Base-by-base conservation (phyloP, 2,113 vertebrate species). In the Herpailurus yagouaroundi region DNA sequence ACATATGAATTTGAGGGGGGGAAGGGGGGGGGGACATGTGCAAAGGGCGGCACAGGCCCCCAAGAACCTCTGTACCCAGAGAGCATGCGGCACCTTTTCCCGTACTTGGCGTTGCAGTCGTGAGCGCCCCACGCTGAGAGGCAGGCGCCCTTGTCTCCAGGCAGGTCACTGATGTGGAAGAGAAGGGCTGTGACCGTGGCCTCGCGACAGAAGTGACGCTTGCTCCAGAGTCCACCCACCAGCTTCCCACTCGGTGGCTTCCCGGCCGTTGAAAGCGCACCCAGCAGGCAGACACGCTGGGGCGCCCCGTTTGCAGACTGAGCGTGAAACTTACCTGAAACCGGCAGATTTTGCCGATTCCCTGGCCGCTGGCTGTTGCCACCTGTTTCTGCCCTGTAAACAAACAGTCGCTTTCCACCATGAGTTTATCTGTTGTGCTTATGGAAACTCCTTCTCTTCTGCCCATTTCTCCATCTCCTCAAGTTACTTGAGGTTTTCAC, bases 141-240 rank as follows among this genome's bases (percentile, higher is more conserved):
- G 0, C 10, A 50, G 13, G 14, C 23, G 10, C 18, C 11, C 23
- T 23, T 1, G 3, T 7, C 14, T 36, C 25, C 71, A 16, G 5
- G 10, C 7, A 0, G 21, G 2, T 33, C 15, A 0, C 36, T 23
- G 45, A 7, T 3, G 18, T 64, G 27, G 97, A 23, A 25, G 36
- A 74, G 41, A 45, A 48, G 36, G 36, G 1, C 14, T 15, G 9
- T 81, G 36, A 4, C 55, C 0, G 14, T 14, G 18, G 52, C 55
- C 8, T 55, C 7, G 0, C 1, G 31, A 50, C 48, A 3, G n/a
- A 52, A 3, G n/a, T 31, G n/a, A 14, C 1, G 1, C 29, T 18
- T 21, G n/a, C 7, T 18, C 71, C n/a, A 0, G 64, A 79, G 25
- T 3, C n/a, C 16, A 1, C 57, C 3, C 12, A 7, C 12, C 18